Conservation (phyloP, 2,888 invertebrate species). For the Diarsia brunnea region DNA sequence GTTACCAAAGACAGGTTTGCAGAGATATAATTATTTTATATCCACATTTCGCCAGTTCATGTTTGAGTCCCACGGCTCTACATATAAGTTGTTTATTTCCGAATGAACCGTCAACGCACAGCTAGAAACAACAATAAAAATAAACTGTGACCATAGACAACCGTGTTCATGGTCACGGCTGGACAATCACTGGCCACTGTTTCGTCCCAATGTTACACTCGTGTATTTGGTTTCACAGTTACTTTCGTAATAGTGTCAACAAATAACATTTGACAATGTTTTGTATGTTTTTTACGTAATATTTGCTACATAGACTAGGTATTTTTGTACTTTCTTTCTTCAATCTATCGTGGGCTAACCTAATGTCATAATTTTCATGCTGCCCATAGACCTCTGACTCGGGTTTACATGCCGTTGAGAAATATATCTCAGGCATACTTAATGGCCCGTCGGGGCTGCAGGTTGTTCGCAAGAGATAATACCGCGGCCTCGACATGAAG, state of each 20-base stretch:
- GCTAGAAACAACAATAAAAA: conserved; percentile 7
- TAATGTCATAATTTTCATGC: no score
- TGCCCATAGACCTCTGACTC: no score
- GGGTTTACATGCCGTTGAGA: no score
- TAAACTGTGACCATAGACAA: background rate
- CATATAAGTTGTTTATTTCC: background rate
- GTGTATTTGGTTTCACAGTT: conserved; percentile 35
- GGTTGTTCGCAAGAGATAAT: no score
- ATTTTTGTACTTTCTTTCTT: no score
- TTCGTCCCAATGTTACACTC: conserved; percentile 20
- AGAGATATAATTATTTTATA: background rate
- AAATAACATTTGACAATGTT: conserved; percentile 2
- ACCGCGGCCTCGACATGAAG: no score
- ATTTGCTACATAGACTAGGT: background rate
- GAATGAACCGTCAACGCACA: background rate
- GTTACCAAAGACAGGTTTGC: background rate
- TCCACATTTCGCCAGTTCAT: background rate
- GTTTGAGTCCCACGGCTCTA: background rate
- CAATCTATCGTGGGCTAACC: no score
- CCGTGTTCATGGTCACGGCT: conserved; percentile 51
- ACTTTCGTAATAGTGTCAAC: conserved; percentile 23
- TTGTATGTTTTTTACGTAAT: background rate
- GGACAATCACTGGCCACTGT: conserved; percentile 48
- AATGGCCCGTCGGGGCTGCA: no score
- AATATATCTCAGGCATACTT: no score